Base-by-base conservation (phyloP, 2,888 invertebrate genomes). In the Reticulitermes lucifugus region DNA sequence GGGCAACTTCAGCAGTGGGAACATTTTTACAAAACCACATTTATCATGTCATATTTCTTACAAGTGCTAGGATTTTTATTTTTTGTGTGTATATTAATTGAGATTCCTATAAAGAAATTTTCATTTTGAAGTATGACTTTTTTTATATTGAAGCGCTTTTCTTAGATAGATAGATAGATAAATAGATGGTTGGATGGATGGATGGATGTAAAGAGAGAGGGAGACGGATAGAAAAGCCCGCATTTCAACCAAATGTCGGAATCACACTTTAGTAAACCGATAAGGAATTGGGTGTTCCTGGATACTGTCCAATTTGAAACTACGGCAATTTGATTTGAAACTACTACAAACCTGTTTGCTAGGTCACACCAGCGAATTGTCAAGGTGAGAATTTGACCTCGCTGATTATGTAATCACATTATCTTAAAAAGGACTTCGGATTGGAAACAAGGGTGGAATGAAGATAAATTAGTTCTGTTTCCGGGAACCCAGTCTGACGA, bases 321-420 rank as follows among this genome's bases (percentile, higher is more conserved):
- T 65, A 25, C n/a, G 0, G 65, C 65, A n/a, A 12, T 65, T 65
- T 25, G 9, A 25, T n/a, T 9, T 65, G 0, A 65, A 65, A 65
- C 25, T 25, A n/a, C n/a, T 9, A 65, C n/a, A 55, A 65, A 65
- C 65, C 65, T 65, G 65, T 65, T 65, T 65, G 65, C 65, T 65
- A 65, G 65, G 65, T 65, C 65, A 65, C 65, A 6, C 65, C 7
- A n/a, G 65, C 25, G 25, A 65, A 65, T 65, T 65, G 25, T 65
- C 65, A 65, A 65, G 65, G 65, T 65, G 65, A 65, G n/a, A 65
- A n/a, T n/a, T 65, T n/a, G 25, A 65, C 65, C 65, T 65, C n/a
- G 65, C 65, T 65, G 65, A 65, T 65, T 65, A 65, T 65, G 65
- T 9, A 65, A 65, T 12, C 6, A n/a, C 0, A 9, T 65, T 65